Conservation (phyloP, 2,113 vertebrate species). For the Alexandromys fortis region DNA sequence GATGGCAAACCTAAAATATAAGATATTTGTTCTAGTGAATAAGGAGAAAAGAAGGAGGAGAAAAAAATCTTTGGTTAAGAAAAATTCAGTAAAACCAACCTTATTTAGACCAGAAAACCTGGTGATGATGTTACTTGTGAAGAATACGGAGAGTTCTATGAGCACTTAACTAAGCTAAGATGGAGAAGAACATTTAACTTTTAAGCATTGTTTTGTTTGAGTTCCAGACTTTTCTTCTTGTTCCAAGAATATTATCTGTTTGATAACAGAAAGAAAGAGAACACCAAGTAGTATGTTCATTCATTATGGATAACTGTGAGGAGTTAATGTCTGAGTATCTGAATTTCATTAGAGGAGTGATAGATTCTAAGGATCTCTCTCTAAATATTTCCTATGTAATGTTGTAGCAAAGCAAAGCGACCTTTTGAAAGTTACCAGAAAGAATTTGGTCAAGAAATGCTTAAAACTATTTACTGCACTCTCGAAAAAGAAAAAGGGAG, state of each 20-base stretch:
- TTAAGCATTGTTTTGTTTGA: neutral
- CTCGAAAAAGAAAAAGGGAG: too few species aligned
- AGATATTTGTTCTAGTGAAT: neutral
- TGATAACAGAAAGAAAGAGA: neutral
- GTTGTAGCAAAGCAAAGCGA: too few species aligned
- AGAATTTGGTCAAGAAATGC: too few species aligned
- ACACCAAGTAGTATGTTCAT: neutral
- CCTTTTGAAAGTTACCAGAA: too few species aligned
- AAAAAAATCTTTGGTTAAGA: too few species aligned
- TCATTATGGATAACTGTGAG: neutral
- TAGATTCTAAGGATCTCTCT: too few species aligned
- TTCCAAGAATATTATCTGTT: neutral
- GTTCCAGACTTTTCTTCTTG: neutral
- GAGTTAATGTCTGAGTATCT: neutral
- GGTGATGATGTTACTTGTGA: too few species aligned
- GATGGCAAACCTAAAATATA: neutral
- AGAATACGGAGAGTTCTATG: neutral
- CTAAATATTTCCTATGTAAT: too few species aligned
- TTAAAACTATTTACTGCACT: too few species aligned
- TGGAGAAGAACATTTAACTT: neutral
- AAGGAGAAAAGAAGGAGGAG: neutral
- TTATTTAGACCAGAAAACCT: neutral
- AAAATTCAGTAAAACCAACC: neutral
- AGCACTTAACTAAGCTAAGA: neutral
- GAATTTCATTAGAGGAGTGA: neutral